Conservation (phyloP, 2,888 invertebrate genomes). For the Pandemis cinnamomeana region DNA sequence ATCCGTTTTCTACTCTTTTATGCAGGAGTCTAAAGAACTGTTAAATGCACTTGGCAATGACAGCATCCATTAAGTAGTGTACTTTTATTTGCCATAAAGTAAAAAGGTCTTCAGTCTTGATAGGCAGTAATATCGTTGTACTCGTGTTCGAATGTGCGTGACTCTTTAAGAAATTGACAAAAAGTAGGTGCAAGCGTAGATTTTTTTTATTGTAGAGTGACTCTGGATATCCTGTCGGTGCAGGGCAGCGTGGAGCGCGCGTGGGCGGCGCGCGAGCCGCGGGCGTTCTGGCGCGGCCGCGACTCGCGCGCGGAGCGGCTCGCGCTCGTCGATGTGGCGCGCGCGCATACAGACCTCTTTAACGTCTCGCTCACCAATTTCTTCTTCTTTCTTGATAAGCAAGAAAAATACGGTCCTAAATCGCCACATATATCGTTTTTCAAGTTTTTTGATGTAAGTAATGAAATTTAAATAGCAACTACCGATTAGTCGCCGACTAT, state of each 20-base stretch:
- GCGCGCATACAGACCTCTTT: slow-evolving; percentile 88
- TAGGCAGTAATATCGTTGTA: too few species aligned
- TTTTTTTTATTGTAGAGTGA: slow-evolving; percentile 86
- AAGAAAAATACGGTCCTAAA: slow-evolving; percentile 93
- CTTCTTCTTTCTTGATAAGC: slow-evolving; percentile 96
- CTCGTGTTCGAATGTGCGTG: too few species aligned
- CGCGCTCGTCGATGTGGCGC: slow-evolving; percentile 91
- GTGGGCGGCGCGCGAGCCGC: slow-evolving; percentile 90
- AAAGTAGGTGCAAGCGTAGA: slow-evolving; percentile 21
- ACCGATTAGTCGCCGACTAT: too few species aligned
- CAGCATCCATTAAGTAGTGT: too few species aligned
- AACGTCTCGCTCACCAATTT: slow-evolving; percentile 98
- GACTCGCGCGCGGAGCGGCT: slow-evolving; percentile 95
- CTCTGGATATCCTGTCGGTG: slow-evolving; percentile 95
- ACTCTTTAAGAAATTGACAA: too few species aligned
- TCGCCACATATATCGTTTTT: slow-evolving; percentile 94
- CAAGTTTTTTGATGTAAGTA: slow-evolving; percentile 95
- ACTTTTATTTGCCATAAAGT: too few species aligned
- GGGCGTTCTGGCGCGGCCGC: slow-evolving; percentile 96
- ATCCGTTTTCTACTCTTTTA: too few species aligned
- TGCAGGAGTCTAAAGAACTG: too few species aligned
- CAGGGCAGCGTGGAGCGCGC: slow-evolving; percentile 89
- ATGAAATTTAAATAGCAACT: not conserved
- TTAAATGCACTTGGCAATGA: too few species aligned
- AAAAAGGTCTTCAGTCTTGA: too few species aligned